Evolutionary conservation across 2,888 invertebrate genomes (phyloP), one percentile per base, ranked within the genome.

Genomic region (Dascillus cervinus): DNA sequence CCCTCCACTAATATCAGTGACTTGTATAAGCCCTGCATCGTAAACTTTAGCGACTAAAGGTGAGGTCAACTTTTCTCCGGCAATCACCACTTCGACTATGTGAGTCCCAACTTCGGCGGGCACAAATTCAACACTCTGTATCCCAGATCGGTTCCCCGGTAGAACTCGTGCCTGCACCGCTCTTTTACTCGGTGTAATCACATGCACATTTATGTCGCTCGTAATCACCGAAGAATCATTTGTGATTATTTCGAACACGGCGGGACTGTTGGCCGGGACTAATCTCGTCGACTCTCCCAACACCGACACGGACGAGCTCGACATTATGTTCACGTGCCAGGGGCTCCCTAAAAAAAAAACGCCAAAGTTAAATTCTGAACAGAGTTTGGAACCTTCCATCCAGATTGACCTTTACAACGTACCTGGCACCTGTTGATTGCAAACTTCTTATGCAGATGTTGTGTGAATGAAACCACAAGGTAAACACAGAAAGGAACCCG

Each of bases 81-180:
- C 87, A 44, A 94, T 87, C 37, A 79, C 69, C 10, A 77, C 88
- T 67, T 94, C 92, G 52, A 97, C 83, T 40, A 90, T 75, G 66
- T 97, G 94, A 43, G 90, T 91, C 52, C 95, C 95, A 49, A 95
- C 92, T 71, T 92, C 92, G 27, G 79, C 81, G 4, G 94, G 90
- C 22, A 87, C 83, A 67, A 95, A 96, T 66, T 95, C 88, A 49
- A 92, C 83, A 49, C 85, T 81, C 68, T 88, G 90, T 44, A 87
- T 82, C 1, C 60, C 50, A 39, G 77, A 71, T 13, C 84, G 75
- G 56, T 77, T 82, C 56, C 87, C 83, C 55, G 90, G 86, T 52
- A 87, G 70, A 39, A 94, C 82, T 48, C 85, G 76, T 36, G 88
- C 83, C 27, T 82, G 78, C 46, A 91, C 78, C 41, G 84, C 81